Evolutionary conservation across 2,113 vertebrate genomes (phyloP).

Genomic region (Centropus unirufus): DNA sequence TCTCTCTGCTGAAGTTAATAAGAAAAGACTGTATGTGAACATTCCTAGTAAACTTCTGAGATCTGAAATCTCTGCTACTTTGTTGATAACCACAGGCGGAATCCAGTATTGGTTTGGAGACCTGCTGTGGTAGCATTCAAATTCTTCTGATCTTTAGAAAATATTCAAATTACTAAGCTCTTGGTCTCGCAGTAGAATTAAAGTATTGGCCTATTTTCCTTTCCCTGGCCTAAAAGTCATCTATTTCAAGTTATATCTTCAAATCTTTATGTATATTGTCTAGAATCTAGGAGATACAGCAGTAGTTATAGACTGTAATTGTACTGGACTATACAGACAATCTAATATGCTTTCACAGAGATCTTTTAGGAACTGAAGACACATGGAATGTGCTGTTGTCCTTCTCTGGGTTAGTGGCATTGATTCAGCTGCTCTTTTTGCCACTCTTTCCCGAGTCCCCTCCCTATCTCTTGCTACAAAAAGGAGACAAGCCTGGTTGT

Average conservation of each 20-base stretch:
- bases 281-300: neutral
- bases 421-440: slow-evolving; percentile 76
- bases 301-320: neutral
- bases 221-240: neutral
- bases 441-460: slow-evolving; percentile 78
- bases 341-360: slow-evolving; percentile 58
- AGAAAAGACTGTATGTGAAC: neutral
- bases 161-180: neutral
- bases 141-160: neutral
- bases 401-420: slow-evolving; percentile 71
- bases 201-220: neutral
- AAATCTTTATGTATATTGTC: neutral
- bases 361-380: slow-evolving; percentile 84
- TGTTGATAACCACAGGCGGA: neutral
- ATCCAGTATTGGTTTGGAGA: neutral
- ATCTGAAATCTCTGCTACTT: neutral
- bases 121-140: neutral
- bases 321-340: neutral
- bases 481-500: slow-evolving; percentile 76
- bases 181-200: neutral
- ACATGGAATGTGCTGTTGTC: slow-evolving; percentile 83
- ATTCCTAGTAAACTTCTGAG: neutral
- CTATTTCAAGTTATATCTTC: neutral
- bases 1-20: neutral
- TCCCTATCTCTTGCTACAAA: slow-evolving; percentile 78